Conservation (phyloP, 2,797 vertebrate genomes). For the Phataginus tetradactyla region DNA sequence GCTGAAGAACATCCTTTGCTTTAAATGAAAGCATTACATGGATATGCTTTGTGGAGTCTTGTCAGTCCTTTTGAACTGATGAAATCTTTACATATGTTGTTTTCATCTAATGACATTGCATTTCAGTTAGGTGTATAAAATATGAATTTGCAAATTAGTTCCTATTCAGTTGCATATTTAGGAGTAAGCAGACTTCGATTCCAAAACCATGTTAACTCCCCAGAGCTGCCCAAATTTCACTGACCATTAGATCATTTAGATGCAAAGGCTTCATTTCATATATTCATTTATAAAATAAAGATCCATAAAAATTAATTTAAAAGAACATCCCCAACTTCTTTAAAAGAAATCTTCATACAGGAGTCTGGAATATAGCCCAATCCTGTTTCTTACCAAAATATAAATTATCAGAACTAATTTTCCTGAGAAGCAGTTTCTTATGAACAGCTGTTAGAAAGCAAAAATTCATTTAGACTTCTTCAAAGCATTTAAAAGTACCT, state of each 20-base stretch:
- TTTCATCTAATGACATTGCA: neutral
- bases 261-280: neutral
- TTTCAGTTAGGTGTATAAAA: neutral
- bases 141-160: neutral
- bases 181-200: neutral
- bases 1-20: neutral
- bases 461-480: neutral
- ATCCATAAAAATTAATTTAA: neutral
- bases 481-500: neutral
- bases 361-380: neutral
- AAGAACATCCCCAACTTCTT: neutral
- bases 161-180: neutral
- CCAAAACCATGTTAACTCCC: neutral
- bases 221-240: neutral
- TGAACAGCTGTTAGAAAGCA: neutral
- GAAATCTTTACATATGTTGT: neutral
- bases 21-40: neutral
- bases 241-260: neutral
- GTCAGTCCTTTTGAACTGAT: neutral
- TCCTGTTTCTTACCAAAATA: neutral
- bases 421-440: neutral
- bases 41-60: neutral
- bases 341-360: neutral
- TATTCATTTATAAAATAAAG: neutral
- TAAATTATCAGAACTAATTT: neutral